phyloP scores from a whole-genome alignment of 2,888 invertebrate species.

The Microctonus hyperodae region DNA sequence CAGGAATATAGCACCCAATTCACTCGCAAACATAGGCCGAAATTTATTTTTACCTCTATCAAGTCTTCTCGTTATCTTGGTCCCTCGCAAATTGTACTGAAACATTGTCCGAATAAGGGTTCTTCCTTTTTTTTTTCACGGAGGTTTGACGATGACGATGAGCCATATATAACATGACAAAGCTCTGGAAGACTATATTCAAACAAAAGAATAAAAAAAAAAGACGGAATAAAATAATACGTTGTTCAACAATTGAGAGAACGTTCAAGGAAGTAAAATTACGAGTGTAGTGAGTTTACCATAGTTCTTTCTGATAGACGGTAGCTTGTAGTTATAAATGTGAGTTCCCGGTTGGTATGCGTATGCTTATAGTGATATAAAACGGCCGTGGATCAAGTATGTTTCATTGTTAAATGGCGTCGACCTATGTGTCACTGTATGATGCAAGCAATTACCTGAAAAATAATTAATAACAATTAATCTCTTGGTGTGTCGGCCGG shows the following conservation, averaged over 20 bases:
- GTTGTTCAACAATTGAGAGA: constrained; percentile 48
- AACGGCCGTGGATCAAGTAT: constrained; percentile 38
- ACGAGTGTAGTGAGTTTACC: constrained; percentile 34
- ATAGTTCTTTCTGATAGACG: constrained; percentile 29
- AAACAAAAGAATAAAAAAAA: background rate
- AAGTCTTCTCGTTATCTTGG: constrained; percentile 13
- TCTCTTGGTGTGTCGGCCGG: constrained; percentile 50
- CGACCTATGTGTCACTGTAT: constrained; percentile 37
- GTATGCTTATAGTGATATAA: background rate
- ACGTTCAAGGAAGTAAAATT: constrained; percentile 46
- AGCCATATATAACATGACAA: background rate
- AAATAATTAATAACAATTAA: constrained; percentile 64
- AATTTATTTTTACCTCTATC: background rate
- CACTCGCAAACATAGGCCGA: constrained; percentile 56
- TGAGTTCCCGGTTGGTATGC: constrained; percentile 49
- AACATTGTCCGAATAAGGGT: no score
- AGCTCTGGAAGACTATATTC: background rate
- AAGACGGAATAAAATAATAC: no score
- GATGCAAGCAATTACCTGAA: constrained; percentile 60
- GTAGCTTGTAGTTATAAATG: constrained; percentile 52
- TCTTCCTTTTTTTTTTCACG: background rate
- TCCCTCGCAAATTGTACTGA: no score
- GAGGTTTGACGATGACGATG: constrained; percentile 14
- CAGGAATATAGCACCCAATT: constrained; percentile 57
- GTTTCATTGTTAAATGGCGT: constrained; percentile 57